Base-by-base conservation (phyloP, 92 coral and sea anemone species). In the Zoanthus sociatus region DNA sequence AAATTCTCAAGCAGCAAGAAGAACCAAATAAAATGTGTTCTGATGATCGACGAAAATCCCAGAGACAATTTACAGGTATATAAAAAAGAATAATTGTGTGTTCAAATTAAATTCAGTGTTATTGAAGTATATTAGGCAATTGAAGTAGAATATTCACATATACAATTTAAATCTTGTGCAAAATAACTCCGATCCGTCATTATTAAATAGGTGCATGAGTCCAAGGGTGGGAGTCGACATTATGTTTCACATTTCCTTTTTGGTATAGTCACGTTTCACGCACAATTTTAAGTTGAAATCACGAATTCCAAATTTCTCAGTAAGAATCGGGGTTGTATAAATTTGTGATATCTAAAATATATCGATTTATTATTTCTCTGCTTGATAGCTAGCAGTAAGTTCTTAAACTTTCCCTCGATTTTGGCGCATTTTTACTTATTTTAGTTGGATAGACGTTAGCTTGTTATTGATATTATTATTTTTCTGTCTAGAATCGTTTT, bases 1-100 rank as follows among this genome's bases (percentile, higher is more conserved):
- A 46, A 69, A 69, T 26, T 26, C 73, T 69, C 73, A 26, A 69
- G 45, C 73, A 89, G 89, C 72, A 61, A 61, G 68, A 61, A 61
- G 68, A 61, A 61, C 68, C 68, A 61, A 61, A 61, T 61, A 61
- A 61, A 61, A 58, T 58, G 11, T 9, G 66, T 14, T 58, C 66
- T 58, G 14, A 58, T 16, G 66, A 58, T 58, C n/a, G 68, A 61
- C 68, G 68, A 61, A 61, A 61, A 61, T 61, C 68, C 68, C 68
- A 61, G 68, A 61, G 68, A 61, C 68, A 15, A 61, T 20, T 61
- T 61, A 17, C 68, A 61, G 68, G 68, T 61, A 61, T 61, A 61
- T 61, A 17, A 61, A 61, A 61, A 61, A 14, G 68, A 61, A 61
- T 61, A 61, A 61, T 61, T 61, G 68, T 58, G 14, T 58, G 66